A percentile compares a stretch with the other conserved stretches of the same genome.
These are phyloP conservation scores for Columba livia DNA, from an alignment of 2,113 vertebrate species.

Conservation along the genomic window DNA sequence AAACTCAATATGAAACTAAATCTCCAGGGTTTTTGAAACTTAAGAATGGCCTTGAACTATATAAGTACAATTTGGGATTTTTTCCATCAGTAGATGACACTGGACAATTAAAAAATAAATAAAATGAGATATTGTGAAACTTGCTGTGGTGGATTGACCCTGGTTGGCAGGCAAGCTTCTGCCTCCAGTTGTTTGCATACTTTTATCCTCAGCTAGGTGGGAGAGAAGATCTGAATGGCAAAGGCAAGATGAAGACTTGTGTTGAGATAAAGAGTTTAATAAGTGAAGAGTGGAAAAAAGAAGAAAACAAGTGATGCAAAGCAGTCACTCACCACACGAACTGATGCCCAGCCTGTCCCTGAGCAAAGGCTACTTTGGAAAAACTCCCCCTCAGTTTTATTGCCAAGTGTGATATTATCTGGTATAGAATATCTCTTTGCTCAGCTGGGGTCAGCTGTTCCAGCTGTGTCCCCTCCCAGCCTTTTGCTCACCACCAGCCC, in stretches of 20 bases:
- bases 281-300: background rate
- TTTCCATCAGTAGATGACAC: background rate
- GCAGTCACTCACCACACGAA: background rate
- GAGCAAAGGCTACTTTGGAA: background rate
- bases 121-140: background rate
- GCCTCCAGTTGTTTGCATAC: accelerated
- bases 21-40: background rate
- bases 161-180: background rate
- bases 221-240: background rate
- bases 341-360: background rate
- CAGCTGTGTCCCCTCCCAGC: background rate
- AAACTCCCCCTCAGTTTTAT: background rate
- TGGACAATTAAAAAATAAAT: background rate
- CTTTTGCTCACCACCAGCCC: background rate
- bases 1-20: background rate
- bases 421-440: background rate
- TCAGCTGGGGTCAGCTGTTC: background rate
- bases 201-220: accelerated
- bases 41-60: background rate
- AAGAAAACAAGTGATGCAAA: background rate
- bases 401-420: background rate
- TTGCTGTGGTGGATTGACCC: background rate
- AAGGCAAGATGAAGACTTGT: background rate
- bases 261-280: background rate
- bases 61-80: background rate